Evolutionary conservation across 2,113 vertebrate species (phyloP).

Genomic region (Sinocyclocheilus anophthalmus): DNA sequence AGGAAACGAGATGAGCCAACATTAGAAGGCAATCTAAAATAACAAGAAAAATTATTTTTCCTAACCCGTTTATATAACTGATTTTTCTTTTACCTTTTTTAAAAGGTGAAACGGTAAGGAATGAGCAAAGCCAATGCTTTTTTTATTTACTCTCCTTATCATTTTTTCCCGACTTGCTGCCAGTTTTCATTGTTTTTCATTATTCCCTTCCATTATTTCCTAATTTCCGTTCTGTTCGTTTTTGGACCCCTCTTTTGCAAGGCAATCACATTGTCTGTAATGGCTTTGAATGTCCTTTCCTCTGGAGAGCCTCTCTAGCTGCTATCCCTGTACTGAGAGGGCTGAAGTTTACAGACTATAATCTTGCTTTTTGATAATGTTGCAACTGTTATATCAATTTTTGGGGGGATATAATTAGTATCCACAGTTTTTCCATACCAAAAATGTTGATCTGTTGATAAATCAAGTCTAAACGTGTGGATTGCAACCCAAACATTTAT

Average conservation of each 20-base stretch:
- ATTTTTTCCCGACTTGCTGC: slow-evolving; percentile 65
- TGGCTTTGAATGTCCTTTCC: slow-evolving; percentile 62
- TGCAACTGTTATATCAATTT: not conserved
- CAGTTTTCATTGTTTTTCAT: slow-evolving; percentile 77
- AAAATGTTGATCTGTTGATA: not conserved
- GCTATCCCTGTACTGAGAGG: slow-evolving; percentile 1
- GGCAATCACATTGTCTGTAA: slow-evolving; percentile 75
- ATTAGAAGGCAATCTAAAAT: slow-evolving; percentile 65
- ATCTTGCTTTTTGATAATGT: not conserved
- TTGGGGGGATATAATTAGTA: not conserved
- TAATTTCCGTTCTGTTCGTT: slow-evolving; percentile 74
- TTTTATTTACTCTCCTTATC: slow-evolving; percentile 48
- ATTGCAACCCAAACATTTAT: not conserved
- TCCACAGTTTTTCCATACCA: not conserved
- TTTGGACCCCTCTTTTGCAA: slow-evolving; percentile 68
- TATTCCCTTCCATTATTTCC: slow-evolving; percentile 74
- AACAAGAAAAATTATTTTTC: slow-evolving; percentile 64
- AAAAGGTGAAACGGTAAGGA: slow-evolving; percentile 50
- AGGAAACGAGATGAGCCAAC: slow-evolving; percentile 53
- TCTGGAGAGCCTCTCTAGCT: slow-evolving; percentile 27
- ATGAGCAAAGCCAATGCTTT: slow-evolving; percentile 53
- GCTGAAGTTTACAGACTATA: slow-evolving; percentile 37
- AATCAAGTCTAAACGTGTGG: not conserved
- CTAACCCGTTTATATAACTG: slow-evolving; percentile 47
- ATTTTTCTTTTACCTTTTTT: slow-evolving; percentile 45